Evolutionary conservation across 2,888 invertebrate genomes (phyloP).

Genomic region (Drosophila nigricruria): DNA sequence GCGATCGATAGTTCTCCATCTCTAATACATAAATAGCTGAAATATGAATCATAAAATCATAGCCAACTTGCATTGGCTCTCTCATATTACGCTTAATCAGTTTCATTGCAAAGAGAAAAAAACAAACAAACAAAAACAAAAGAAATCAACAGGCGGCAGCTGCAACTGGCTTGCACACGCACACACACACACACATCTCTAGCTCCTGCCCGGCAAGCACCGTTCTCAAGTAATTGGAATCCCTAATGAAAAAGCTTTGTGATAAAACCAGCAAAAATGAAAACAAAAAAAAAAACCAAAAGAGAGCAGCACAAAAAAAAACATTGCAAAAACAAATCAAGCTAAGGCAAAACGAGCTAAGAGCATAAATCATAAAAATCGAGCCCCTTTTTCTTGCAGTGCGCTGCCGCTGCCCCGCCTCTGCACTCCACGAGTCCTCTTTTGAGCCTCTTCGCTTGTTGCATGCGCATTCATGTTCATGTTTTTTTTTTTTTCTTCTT

Average conservation of each 20-base stretch:
- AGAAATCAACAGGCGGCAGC: slow-evolving; percentile 55
- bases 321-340: slow-evolving; percentile 24
- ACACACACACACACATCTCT: background rate
- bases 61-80: slow-evolving; percentile 10
- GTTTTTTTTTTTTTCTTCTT: slow-evolving; percentile 14
- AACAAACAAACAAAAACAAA: slow-evolving; percentile 34
- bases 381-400: slow-evolving; percentile 66
- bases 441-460: slow-evolving; percentile 31
- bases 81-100: slow-evolving; percentile 73
- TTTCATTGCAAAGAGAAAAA: slow-evolving; percentile 44
- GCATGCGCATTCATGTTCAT: slow-evolving; percentile 70
- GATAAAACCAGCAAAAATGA: slow-evolving; percentile 36
- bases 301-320: slow-evolving; percentile 8
- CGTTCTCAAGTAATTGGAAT: slow-evolving; percentile 65
- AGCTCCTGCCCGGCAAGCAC: slow-evolving; percentile 2
- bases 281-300: slow-evolving; percentile 13
- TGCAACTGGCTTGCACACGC: slow-evolving; percentile 3
- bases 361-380: slow-evolving; percentile 65
- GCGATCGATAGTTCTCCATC: too few species aligned
- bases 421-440: slow-evolving; percentile 11
- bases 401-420: slow-evolving; percentile 13
- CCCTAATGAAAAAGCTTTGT: slow-evolving; percentile 61
- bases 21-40: too few species aligned
- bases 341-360: slow-evolving; percentile 48
- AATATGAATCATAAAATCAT: slow-evolving; percentile 10